Evolutionary conservation across 2,888 invertebrate genomes (phyloP), one percentile per base, ranked within the genome.

Genomic region (Busseola fusca): DNA sequence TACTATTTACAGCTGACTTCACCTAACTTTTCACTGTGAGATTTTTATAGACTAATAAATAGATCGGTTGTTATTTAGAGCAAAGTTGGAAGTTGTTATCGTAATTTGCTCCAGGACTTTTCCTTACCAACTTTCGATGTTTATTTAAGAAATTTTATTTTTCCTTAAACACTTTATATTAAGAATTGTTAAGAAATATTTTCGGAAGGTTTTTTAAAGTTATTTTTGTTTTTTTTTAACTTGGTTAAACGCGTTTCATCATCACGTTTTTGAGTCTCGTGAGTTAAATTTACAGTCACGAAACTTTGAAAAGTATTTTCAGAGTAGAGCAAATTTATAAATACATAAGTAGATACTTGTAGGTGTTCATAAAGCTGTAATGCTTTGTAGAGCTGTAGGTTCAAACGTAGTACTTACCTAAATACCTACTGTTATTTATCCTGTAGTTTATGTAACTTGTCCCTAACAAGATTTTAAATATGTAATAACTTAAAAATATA

Each of bases 81-180:
- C 69, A 67, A 78, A 83, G 80, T 85, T 82, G 71, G 75, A 73
- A 72, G 60, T 80, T 78, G 81, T 84, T 84, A 85, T 83, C 82
- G 84, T 84, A 87, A 84, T 86, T 77, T 76, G 64, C 71, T 72
- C 72, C 80, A 84, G 83, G 85, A 82, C 80, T 81, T 81, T 75
- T 79, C 64, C 56, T 10, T 56, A 56, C 21, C n/a, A 14, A 60
- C 50, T 52, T 63, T 25, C 18, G 7, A 14, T 62, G 56, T 45
- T 78, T 78, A 64, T 78, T 71, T 72, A 40, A 40, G 37, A 37
- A 37, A 34, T 62, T 40, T 16, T 25, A n/a, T 27, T 59, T 54
- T 74, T 64, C 75, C 56, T 64, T 57, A 45, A 52, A 54, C 52
- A 56, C 30, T 42, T 54, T 62, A 59, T 52, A 60, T 72, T 71